Evolutionary conservation across 2,113 vertebrate species (phyloP), one percentile per base, ranked within the genome.

Genomic region (Cephalopholis sonnerati): DNA sequence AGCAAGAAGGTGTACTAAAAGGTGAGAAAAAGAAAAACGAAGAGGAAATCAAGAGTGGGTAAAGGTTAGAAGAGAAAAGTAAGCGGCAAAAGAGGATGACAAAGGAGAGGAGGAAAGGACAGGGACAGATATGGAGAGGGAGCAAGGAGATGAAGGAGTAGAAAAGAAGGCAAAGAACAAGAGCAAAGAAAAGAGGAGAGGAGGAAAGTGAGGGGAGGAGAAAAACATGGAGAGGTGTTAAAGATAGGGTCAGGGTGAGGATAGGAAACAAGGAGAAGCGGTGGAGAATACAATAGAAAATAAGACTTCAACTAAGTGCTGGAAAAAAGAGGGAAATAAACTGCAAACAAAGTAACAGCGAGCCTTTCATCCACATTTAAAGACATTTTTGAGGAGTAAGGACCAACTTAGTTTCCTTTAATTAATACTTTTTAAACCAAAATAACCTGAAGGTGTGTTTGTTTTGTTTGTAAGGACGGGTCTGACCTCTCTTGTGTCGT

Each of bases 401-500:
- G n/a, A 25, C 13, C 11, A 44, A 44, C 41, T 44, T n/a, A 39
- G 36, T 12, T n/a, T 36, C 32, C 32, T 36, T 36, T 36, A 5
- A 39, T 20, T 32, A 24, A 39, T 13, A 64, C 39, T 46, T 25
- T 13, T 16, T 41, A 5, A 15, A 17, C 24, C 13, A 18, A 1
- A 68, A 7, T 29, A 7, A 63, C 11, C 48, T 8, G 2, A 15
- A 13, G 3, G 1, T 1, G 57, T 32, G 63, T 74, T 36, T 36
- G 53, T 7, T 59, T 22, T 68, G 5, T 64, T 17, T 13, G 15
- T 6, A 11, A 20, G 61, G 18, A 3, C 74, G 3, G 11, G 2
- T 44, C 53, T 79, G 82, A 75, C 75, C 74, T 78, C 69, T 48
- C 27, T 8, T n/a, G 58, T 25, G 68, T 13, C 36, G 39, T 53